Percentiles rank a stretch among this genome's conserved stretches.
phyloP scores from a whole-genome alignment of 2,888 invertebrate genomes.

The Mimachlamys varia region DNA sequence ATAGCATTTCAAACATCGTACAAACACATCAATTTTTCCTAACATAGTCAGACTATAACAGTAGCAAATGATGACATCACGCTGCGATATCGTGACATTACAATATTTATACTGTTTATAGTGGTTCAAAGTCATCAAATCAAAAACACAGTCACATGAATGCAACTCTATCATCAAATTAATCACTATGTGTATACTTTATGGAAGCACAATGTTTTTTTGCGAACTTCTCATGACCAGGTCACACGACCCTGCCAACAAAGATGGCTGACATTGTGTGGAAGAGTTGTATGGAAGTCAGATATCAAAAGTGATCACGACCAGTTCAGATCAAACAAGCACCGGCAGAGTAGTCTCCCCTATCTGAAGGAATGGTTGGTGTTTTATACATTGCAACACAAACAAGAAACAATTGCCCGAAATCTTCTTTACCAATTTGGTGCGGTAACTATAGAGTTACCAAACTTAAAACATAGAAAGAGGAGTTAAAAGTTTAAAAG shows the following conservation, averaged over 20 bases:
- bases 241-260: not conserved
- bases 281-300: not conserved
- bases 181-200: not conserved
- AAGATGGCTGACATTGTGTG: not conserved
- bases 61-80: too few relatives aligned
- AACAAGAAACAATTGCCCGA: not conserved
- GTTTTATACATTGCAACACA: not conserved
- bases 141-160: not conserved
- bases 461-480: not conserved
- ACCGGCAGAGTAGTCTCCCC: not conserved
- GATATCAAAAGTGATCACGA: not conserved
- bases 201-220: not conserved
- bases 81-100: too few relatives aligned
- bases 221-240: not conserved
- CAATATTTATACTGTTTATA: not conserved
- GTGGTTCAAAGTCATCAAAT: not conserved
- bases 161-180: not conserved
- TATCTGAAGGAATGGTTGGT: not conserved
- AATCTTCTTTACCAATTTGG: not conserved
- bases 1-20: not conserved
- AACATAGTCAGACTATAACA: not conserved
- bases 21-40: not conserved
- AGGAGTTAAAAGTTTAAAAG: not conserved
- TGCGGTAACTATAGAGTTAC: not conserved
- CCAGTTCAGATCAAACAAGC: constrained; percentile 7